Percentiles rank a stretch among this genome's conserved stretches.
These are phyloP conservation scores for Cephalopterus ornatus DNA, from an alignment of 2,113 vertebrate species.

Conservation along the genomic window DNA sequence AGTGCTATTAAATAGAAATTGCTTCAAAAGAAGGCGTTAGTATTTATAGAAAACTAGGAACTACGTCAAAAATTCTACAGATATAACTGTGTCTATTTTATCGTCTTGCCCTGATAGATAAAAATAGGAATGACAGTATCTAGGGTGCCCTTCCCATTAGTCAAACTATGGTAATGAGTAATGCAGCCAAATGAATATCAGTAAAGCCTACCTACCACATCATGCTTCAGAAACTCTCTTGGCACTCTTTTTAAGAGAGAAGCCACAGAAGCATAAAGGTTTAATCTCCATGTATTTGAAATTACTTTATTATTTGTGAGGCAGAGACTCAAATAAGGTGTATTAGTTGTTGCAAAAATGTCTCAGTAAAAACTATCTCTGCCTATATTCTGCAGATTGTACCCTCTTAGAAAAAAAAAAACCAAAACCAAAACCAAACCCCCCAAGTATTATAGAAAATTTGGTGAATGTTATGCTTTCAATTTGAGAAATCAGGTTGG, in stretches of 20 bases:
- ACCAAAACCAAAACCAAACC: background rate
- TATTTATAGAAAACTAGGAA: slow-evolving; percentile 7
- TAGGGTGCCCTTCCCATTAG: background rate
- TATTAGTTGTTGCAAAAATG: background rate
- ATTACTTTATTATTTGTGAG: background rate
- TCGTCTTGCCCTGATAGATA: background rate
- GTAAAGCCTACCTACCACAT: background rate
- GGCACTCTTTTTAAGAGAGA: background rate
- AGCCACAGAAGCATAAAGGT: background rate
- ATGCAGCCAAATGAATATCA: background rate
- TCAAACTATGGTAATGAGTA: background rate
- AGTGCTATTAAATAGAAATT: background rate
- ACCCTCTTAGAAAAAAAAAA: background rate
- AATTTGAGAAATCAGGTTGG: background rate
- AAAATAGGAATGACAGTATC: slow-evolving; percentile 32
- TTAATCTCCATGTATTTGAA: background rate
- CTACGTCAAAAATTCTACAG: background rate
- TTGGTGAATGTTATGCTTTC: background rate
- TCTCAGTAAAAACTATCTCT: background rate
- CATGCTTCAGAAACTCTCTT: background rate
- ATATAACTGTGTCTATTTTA: background rate
- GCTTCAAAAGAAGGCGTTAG: background rate
- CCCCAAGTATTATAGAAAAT: background rate
- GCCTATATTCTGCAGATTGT: background rate
- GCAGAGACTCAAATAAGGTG: background rate